These are phyloP conservation scores for Mormyrus hasselquistii DNA, from an alignment of 2,797 vertebrate species.

Conservation along the genomic window DNA sequence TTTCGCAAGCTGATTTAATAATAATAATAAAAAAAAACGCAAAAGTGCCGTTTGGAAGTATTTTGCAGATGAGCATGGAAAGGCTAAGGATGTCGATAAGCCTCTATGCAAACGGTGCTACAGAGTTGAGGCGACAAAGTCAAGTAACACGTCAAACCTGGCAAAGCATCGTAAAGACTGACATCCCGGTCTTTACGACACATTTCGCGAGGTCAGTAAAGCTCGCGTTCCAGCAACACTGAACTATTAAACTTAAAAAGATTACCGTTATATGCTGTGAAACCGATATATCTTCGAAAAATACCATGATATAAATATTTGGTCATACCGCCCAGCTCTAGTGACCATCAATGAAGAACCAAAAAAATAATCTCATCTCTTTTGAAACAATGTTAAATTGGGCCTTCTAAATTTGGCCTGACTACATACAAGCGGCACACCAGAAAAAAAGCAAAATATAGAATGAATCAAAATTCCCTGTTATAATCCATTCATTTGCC, in stretches of 20 bases:
- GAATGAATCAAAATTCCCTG: constrained; percentile 28
- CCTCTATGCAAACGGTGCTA: not conserved
- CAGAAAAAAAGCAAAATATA: constrained; percentile 19
- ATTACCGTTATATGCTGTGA: not conserved
- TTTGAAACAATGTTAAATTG: not conserved
- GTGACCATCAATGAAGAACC: not conserved
- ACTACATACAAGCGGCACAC: not conserved
- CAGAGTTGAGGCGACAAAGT: not conserved
- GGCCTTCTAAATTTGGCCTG: not conserved
- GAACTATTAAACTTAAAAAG: not conserved
- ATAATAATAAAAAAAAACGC: too few relatives aligned
- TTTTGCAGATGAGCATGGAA: not conserved
- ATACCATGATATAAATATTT: not conserved
- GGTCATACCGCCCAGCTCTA: not conserved
- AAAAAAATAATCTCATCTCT: not conserved
- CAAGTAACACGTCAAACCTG: too few relatives aligned
- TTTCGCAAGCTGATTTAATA: too few relatives aligned
- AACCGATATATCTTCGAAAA: not conserved
- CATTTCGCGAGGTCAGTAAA: not conserved
- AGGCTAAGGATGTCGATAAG: not conserved
- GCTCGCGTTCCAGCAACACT: not conserved
- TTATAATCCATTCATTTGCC: constrained; percentile 20
- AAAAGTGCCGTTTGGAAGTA: not conserved
- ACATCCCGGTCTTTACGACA: too few relatives aligned
- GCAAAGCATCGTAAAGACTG: too few relatives aligned